phyloP scores from a whole-genome alignment of 2,797 vertebrate species.

The Echiichthys vipera region DNA sequence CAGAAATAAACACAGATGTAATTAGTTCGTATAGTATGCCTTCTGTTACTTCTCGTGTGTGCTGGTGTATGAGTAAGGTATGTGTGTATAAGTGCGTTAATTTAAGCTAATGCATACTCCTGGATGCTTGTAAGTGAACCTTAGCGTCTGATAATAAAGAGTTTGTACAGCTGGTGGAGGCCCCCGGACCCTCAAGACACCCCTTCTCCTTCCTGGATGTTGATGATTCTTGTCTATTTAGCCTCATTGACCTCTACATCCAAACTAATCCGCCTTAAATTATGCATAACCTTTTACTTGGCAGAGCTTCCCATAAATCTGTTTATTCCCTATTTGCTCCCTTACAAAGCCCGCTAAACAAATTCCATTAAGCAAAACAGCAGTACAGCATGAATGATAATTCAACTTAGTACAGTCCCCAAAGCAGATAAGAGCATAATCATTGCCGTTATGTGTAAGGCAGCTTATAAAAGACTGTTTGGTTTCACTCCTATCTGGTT shows the following conservation, averaged over 20 bases:
- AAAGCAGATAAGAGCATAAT: slow-evolving; percentile 78
- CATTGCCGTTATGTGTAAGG: slow-evolving; percentile 61
- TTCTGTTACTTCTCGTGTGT: slow-evolving; percentile 39
- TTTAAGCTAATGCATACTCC: slow-evolving; percentile 7
- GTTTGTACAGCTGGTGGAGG: slow-evolving; percentile 44
- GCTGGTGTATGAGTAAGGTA: slow-evolving; percentile 44
- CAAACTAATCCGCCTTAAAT: slow-evolving; percentile 82
- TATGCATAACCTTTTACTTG: slow-evolving; percentile 84
- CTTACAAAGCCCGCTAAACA: slow-evolving; percentile 79
- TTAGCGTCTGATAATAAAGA: slow-evolving; percentile 37
- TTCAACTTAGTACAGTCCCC: slow-evolving; percentile 67
- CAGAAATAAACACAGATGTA: slow-evolving; percentile 68
- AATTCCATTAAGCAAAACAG: slow-evolving; percentile 83
- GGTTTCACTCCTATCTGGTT: slow-evolving; percentile 57
- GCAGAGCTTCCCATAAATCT: slow-evolving; percentile 79
- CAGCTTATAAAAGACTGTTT: slow-evolving; percentile 51
- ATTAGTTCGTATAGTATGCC: slow-evolving; percentile 56
- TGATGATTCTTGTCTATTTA: slow-evolving; percentile 76
- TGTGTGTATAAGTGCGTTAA: slow-evolving; percentile 9
- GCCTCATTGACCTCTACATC: slow-evolving; percentile 81
- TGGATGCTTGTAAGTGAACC: slow-evolving; percentile 9
- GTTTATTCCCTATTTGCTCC: slow-evolving; percentile 80
- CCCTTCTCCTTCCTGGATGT: slow-evolving; percentile 56
- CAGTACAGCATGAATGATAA: slow-evolving; percentile 79
- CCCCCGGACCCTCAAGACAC: slow-evolving; percentile 43